These are phyloP conservation scores for Lymantria monacha DNA, from an alignment of 2,888 invertebrate species.

Conservation along the genomic window DNA sequence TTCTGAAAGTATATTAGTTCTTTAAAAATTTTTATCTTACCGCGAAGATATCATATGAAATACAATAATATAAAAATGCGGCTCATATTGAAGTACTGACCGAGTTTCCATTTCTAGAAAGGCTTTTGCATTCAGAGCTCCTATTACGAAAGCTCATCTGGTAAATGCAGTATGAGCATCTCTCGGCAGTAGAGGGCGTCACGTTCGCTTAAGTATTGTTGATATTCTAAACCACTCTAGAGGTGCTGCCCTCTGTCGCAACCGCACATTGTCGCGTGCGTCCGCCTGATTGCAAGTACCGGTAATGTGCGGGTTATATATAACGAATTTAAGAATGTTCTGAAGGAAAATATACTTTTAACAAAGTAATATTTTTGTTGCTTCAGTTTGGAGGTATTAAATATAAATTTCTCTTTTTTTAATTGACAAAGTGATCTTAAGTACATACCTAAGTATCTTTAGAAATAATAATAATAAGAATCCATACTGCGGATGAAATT, in stretches of 20 bases:
- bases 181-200: conserved; percentile 48
- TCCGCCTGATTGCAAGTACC: conserved; percentile 67
- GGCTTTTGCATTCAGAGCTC: conserved; percentile 53
- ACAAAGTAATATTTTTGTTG: too few species aligned
- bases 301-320: conserved; percentile 40
- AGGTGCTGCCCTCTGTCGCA: conserved; percentile 53
- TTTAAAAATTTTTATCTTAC: conserved; percentile 19
- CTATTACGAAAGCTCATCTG: conserved; percentile 70
- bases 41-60: conserved; percentile 21
- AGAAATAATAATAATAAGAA: too few species aligned
- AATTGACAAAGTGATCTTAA: too few species aligned
- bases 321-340: conserved; percentile 29
- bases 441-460: too few species aligned
- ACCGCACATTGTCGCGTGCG: conserved; percentile 69
- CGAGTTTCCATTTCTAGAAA: conserved; percentile 51
- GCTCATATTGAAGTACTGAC: conserved; percentile 41
- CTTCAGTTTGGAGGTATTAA: too few species aligned
- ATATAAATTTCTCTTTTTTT: too few species aligned
- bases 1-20: conserved; percentile 7
- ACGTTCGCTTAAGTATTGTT: conserved; percentile 68
- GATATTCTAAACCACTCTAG: conserved; percentile 72
- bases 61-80: conserved; percentile 14
- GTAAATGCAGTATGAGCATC: conserved; percentile 61
- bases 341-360: too few species aligned
- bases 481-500: too few species aligned